These are phyloP conservation scores for Scaptodrosophila latifasciaeformis DNA, from an alignment of 2,888 invertebrate species.

Conservation along the genomic window DNA sequence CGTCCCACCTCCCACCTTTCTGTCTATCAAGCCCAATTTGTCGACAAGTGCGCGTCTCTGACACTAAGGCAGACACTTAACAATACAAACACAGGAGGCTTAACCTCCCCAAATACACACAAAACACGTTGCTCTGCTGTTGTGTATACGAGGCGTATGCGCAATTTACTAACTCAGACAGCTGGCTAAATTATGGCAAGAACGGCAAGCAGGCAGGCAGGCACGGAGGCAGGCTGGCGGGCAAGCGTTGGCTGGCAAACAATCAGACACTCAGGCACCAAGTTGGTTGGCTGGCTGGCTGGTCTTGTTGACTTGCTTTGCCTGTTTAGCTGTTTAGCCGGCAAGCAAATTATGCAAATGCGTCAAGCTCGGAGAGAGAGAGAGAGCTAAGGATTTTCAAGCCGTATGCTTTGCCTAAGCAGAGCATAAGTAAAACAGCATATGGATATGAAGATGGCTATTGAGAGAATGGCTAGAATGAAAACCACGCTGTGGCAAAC, in stretches of 20 bases:
- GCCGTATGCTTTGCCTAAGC: neutral
- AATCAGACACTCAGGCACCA: too few relatives aligned
- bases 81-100: slow-evolving; percentile 25
- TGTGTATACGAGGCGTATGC: slow-evolving; percentile 57
- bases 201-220: neutral
- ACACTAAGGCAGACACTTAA: slow-evolving; percentile 46
- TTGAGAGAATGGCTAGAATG: too few relatives aligned
- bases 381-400: slow-evolving; percentile 20
- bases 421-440: too few relatives aligned
- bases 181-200: slow-evolving; percentile 56
- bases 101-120: neutral
- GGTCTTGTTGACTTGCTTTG: slow-evolving; percentile 34
- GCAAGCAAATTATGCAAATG: slow-evolving; percentile 61
- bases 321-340: slow-evolving; percentile 4
- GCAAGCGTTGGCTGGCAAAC: too few relatives aligned
- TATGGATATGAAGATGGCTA: too few relatives aligned
- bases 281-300: too few relatives aligned
- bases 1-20: too few relatives aligned
- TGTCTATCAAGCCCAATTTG: slow-evolving; percentile 49
- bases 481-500: slow-evolving; percentile 43
- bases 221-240: too few relatives aligned
- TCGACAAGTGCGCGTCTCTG: slow-evolving; percentile 37
- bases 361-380: slow-evolving; percentile 13
- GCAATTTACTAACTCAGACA: slow-evolving; percentile 65
- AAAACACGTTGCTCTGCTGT: slow-evolving; percentile 25